These are phyloP conservation scores for Melieria crassipennis DNA, from an alignment of 2,888 invertebrate species.

Conservation along the genomic window DNA sequence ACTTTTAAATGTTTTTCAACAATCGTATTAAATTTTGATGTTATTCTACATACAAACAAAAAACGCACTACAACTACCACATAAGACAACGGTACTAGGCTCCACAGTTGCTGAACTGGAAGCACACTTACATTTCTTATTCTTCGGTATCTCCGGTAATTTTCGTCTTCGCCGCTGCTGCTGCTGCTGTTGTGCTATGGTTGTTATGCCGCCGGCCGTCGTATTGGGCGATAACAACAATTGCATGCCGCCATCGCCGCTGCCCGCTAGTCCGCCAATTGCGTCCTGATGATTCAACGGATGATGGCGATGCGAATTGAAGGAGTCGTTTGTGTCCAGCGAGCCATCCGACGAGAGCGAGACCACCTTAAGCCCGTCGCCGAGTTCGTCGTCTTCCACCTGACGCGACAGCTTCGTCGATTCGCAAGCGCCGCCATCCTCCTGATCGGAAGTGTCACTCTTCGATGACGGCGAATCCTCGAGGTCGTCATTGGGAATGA, in stretches of 20 bases:
- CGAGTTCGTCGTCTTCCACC: conserved; percentile 66
- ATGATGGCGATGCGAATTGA: conserved; percentile 60
- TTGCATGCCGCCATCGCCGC: conserved; percentile 50
- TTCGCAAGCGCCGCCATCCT: conserved; percentile 62
- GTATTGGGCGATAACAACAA: conserved; percentile 46
- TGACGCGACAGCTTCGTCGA: conserved; percentile 54
- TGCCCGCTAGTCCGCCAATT: conserved; percentile 56
- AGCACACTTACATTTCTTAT: conserved; percentile 79
- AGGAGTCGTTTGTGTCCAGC: conserved; percentile 59
- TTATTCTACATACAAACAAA: conserved; percentile 1
- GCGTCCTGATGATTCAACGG: conserved; percentile 61
- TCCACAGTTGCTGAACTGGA: not conserved
- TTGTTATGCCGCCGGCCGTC: conserved; percentile 17
- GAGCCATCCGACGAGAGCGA: conserved; percentile 60
- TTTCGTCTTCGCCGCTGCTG: conserved; percentile 78
- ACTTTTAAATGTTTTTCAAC: no score
- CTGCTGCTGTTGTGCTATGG: conserved; percentile 39
- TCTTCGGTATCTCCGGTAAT: conserved; percentile 89
- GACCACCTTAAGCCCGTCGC: conserved; percentile 64
- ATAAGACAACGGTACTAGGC: not conserved
- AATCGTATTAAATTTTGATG: not conserved
- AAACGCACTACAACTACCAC: not conserved
- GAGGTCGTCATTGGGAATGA: conserved; percentile 85
- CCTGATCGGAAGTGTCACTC: conserved; percentile 76
- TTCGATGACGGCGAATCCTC: conserved; percentile 83